A percentile compares a stretch with the other conserved stretches of the same genome.
phyloP scores from a whole-genome alignment of 2,113 vertebrate species.

The Oreochromis aureus region DNA sequence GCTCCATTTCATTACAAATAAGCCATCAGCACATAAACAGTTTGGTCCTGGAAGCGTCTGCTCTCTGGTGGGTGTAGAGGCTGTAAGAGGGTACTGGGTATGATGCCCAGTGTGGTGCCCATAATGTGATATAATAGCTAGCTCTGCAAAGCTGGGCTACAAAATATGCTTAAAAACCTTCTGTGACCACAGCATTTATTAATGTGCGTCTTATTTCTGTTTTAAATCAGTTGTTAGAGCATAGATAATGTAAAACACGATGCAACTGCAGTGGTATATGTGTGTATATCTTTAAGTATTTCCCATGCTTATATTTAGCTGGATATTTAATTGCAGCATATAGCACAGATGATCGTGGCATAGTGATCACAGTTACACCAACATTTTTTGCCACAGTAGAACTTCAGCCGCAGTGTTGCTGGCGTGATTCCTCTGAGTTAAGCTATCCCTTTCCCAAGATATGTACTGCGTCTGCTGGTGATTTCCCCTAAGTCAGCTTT shows the following conservation, averaged over 20 bases:
- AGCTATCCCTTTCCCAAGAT: background rate
- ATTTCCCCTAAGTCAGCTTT: constrained; percentile 20
- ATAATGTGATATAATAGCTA: background rate
- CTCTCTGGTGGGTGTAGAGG: background rate
- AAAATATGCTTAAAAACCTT: background rate
- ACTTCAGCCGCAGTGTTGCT: background rate
- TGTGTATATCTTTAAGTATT: background rate
- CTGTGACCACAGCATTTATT: background rate
- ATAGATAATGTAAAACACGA: background rate
- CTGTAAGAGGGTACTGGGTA: background rate
- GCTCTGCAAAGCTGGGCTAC: background rate
- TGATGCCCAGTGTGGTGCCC: too few relatives aligned
- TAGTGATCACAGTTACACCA: background rate
- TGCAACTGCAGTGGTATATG: background rate
- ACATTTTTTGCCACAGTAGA: background rate
- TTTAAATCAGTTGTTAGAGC: background rate
- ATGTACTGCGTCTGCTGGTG: background rate
- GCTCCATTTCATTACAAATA: background rate
- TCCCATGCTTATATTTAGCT: background rate
- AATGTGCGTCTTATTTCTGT: background rate
- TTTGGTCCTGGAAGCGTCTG: background rate
- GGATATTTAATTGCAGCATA: background rate
- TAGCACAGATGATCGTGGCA: background rate
- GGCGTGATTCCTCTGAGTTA: background rate
- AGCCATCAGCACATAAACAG: background rate